Evolutionary conservation across 1,140 invertebrate genomes (phyloP), one percentile per base, ranked within the genome.

Genomic region (Cepaea nemoralis): DNA sequence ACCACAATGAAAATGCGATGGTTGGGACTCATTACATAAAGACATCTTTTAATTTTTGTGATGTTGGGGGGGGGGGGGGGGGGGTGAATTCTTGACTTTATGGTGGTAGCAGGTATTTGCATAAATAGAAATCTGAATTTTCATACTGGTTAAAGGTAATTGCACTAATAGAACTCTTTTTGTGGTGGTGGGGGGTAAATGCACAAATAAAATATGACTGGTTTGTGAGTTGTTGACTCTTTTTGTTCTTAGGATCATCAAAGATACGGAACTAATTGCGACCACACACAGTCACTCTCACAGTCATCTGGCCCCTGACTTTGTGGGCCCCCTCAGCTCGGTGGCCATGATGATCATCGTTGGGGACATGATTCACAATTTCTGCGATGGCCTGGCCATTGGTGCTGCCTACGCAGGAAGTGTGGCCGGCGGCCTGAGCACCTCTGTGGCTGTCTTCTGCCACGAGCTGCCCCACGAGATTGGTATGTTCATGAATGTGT

Each of bases 341-440:
- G 67, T 84, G 63, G 91, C 91, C 10, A 85, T 91, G 55, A 91
- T 93, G 85, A 88, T 93, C 12, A 86, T 92, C 0, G 71, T 93
- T n/a, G 93, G 92, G 1, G 93, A 93, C 84, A 87, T 88, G 19
- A 84, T 93, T 24, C 93, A 93, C 83, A 93, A 93, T 84, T 92
- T 93, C 83, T 91, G 89, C 19, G 93, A 93, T 83, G 93, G 93
- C 35, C 82, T 93, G 40, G 92, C 92, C 0, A 92, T 93, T 40
- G 93, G 92, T 10, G 92, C 92, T 19, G 92, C 92, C 3, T 93
- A 93, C 84, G 87, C 88, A 35, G 82, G 86, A 8, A 88, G 88
- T 71, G 76, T 80, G 0, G 74, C 79, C 12, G 81, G 87, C 5
- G 93, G 93, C 2, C 81, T 93, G 48, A 89, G 91, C 0, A 92